phyloP scores from a whole-genome alignment of 2,113 vertebrate species.

The Chitala chitala region DNA sequence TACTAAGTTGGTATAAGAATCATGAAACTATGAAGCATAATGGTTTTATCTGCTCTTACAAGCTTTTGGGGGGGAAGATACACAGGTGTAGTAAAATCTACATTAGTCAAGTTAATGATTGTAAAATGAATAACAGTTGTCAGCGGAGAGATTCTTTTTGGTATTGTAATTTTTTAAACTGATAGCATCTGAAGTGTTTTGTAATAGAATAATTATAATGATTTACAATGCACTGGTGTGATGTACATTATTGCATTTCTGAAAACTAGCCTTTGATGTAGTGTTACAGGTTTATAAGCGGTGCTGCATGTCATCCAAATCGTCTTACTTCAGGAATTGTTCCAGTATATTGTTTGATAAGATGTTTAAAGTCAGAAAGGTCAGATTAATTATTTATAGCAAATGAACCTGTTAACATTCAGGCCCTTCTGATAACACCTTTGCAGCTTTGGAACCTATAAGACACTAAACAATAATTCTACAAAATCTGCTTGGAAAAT shows the following conservation, averaged over 20 bases:
- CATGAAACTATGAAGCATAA: constrained; percentile 72
- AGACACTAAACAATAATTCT: no score
- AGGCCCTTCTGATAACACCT: no score
- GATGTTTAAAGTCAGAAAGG: no score
- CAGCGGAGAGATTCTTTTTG: constrained; percentile 63
- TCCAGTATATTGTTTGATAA: no score
- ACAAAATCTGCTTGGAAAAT: no score
- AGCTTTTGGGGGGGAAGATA: constrained; percentile 29
- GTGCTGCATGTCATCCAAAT: no score
- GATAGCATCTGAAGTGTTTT: constrained; percentile 48
- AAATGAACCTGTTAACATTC: no score
- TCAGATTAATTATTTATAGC: no score
- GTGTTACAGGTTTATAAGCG: no score
- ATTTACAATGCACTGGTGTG: constrained; percentile 42
- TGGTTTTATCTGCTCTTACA: constrained; percentile 81
- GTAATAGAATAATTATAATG: constrained; percentile 48
- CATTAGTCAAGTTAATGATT: constrained; percentile 62
- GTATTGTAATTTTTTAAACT: constrained; percentile 61
- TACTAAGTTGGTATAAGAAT: constrained; percentile 63
- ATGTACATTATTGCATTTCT: constrained; percentile 28
- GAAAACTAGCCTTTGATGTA: no score
- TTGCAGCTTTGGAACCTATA: no score
- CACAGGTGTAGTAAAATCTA: constrained; percentile 67
- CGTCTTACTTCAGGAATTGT: no score
- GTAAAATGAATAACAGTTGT: constrained; percentile 66